Conservation (phyloP, 53 echinoderm and acorn worm genomes). For the Temnopleurus reevesii region DNA sequence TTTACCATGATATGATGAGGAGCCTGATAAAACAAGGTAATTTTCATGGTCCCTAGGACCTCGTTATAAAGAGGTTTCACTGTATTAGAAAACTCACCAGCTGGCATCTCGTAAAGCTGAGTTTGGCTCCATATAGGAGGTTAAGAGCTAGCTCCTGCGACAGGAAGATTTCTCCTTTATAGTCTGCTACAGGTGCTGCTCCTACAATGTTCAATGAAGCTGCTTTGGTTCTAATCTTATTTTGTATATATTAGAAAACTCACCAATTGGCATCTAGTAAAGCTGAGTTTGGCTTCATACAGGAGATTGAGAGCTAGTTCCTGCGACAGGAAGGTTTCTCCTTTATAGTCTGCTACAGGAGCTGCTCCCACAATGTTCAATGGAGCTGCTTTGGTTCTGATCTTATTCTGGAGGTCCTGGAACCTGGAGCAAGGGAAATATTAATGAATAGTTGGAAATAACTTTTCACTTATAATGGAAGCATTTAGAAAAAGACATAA, state of each 20-base stretch:
- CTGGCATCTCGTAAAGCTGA: slow-evolving; percentile 89
- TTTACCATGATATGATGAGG: too few species aligned
- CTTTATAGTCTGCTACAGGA: slow-evolving; percentile 84
- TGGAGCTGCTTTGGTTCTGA: slow-evolving; percentile 83
- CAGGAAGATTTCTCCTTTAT: slow-evolving; percentile 91
- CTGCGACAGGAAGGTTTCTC: slow-evolving; percentile 93
- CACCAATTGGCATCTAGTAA: slow-evolving; percentile 93
- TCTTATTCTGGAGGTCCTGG: slow-evolving; percentile 90
- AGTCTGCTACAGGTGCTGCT: slow-evolving; percentile 83
- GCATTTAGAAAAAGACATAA: too few species aligned
- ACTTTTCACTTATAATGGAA: too few species aligned
- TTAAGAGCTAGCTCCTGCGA: slow-evolving; percentile 89
- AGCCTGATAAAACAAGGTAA: too few species aligned
- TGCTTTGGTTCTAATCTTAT: slow-evolving; percentile 88
- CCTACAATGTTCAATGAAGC: slow-evolving; percentile 85
- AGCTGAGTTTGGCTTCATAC: slow-evolving; percentile 94
- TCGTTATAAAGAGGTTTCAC: too few species aligned
- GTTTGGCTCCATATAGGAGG: slow-evolving; percentile 92
- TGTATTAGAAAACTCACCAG: too few species aligned
- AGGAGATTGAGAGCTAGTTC: slow-evolving; percentile 88
- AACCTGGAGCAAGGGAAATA: slow-evolving; percentile 63
- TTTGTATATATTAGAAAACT: slow-evolving; percentile 91
- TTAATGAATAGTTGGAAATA: too few species aligned
- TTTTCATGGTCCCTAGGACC: too few species aligned
- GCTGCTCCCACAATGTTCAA: slow-evolving; percentile 87